Evolutionary conservation across 2,888 invertebrate species (phyloP).

Genomic region (Atethmia centrago): DNA sequence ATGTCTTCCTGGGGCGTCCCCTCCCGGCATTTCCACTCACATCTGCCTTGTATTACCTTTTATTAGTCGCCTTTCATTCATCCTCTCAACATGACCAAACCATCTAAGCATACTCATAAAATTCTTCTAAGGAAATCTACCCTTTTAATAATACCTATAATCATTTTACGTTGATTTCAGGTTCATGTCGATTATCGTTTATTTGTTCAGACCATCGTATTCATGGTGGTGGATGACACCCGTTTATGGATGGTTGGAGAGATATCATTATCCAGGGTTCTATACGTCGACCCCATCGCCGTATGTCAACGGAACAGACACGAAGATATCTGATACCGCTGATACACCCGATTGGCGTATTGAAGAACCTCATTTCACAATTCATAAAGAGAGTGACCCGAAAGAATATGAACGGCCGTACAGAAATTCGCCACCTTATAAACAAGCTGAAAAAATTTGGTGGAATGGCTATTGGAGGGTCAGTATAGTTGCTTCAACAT

Average conservation of each 20-base stretch:
- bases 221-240: neutral
- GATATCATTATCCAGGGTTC: slow-evolving; percentile 21
- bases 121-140: too few species aligned
- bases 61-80: too few species aligned
- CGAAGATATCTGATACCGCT: accelerated
- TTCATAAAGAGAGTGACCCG: accelerated
- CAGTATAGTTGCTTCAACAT: slow-evolving; percentile 1
- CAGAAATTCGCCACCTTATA: slow-evolving; percentile 33
- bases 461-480: neutral
- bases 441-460: neutral
- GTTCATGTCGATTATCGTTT: neutral
- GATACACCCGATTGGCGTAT: slow-evolving; percentile 46
- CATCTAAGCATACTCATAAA: too few species aligned
- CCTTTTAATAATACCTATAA: neutral
- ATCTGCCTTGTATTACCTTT: too few species aligned
- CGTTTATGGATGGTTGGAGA: neutral
- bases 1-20: too few species aligned
- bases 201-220: neutral
- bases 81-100: too few species aligned
- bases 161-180: slow-evolving; percentile 23
- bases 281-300: neutral
- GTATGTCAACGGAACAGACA: slow-evolving; percentile 20
- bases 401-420: slow-evolving; percentile 34
- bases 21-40: too few species aligned
- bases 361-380: slow-evolving; percentile 23